Conservation (phyloP, 2,797 vertebrate species). For the Enoplosus armatus region DNA sequence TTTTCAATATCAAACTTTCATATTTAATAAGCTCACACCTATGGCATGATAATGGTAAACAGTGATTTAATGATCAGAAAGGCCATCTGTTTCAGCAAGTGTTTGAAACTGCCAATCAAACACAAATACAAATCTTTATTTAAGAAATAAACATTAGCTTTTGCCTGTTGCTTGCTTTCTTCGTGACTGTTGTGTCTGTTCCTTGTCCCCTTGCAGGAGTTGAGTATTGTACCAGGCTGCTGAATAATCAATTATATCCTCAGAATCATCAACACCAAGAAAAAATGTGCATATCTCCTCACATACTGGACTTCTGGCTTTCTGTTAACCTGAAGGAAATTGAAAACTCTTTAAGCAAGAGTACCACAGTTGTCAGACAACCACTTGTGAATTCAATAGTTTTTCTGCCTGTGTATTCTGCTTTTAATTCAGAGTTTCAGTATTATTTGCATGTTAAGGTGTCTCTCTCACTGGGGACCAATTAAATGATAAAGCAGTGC, state of each 20-base stretch:
- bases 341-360: conserved; percentile 54
- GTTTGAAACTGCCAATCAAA: conserved; percentile 5
- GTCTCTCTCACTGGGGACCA: conserved; percentile 80
- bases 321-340: conserved; percentile 41
- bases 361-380: conserved; percentile 54
- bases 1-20: not conserved
- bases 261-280: conserved; percentile 14
- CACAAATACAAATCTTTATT: not conserved
- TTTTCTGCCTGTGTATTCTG: conserved; percentile 51
- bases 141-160: not conserved
- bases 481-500: conserved; percentile 84
- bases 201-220: not conserved
- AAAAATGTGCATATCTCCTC: conserved; percentile 14
- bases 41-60: not conserved
- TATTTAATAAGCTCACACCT: not conserved
- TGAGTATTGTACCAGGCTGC: conserved; percentile 10
- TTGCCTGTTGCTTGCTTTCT: conserved; percentile 1
- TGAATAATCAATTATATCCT: conserved; percentile 26
- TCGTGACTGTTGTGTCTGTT: not conserved
- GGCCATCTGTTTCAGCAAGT: not conserved
- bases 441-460: conserved; percentile 82
- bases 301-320: conserved; percentile 27
- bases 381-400: conserved; percentile 71
- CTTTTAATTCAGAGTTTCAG: conserved; percentile 69
- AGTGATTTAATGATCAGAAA: not conserved